Evolutionary conservation across 2,797 vertebrate genomes (phyloP), one percentile per base, ranked within the genome.

Genomic region (Platalea minor): DNA sequence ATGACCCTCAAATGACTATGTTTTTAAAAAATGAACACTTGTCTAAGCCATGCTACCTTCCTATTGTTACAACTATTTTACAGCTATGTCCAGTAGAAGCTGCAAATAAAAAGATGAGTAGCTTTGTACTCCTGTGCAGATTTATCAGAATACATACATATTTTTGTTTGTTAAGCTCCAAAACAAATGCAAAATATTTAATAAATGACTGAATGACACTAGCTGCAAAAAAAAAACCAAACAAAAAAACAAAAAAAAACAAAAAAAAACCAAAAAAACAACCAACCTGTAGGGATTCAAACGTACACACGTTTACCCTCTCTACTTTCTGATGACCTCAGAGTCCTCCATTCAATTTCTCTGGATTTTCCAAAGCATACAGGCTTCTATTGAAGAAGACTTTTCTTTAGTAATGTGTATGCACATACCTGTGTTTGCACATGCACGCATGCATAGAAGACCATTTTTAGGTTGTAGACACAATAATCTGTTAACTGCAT

Each of bases 291-390:
- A 65, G 11, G 29, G 9, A 70, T 61, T 89, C 39, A 63, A 67
- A 37, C 1, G 7, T 17, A 50, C 10, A n/a, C 7, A 17, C 1
- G 1, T 56, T 56, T 51, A 77, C 4, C 3, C 37, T 39, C 37
- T 59, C 33, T n/a, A 41, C 17, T 59, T 63, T 75, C 45, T 72
- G 70, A 87, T 5, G 7, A 31, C 7, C 20, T 51, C 33, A 39
- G 37, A 70, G 50, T 24, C 8, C 6, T 11, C 11, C 2, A 7
- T 29, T 63, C 53, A 64, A 31, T 51, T 28, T 74, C 7, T 20
- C n/a, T 72, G 31, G n/a, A 68, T 60, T 68, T 54, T 28, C 39
- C 50, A 39, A 54, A 74, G 41, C 14, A 59, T 11, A 46, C 15
- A 48, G 35, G n/a, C 21, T 68, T 74, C 56, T 78, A 57, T 4